Evolutionary conservation across 2,888 invertebrate species (phyloP), one percentile per base, ranked within the genome.

Genomic region (Spilarctia lutea): DNA sequence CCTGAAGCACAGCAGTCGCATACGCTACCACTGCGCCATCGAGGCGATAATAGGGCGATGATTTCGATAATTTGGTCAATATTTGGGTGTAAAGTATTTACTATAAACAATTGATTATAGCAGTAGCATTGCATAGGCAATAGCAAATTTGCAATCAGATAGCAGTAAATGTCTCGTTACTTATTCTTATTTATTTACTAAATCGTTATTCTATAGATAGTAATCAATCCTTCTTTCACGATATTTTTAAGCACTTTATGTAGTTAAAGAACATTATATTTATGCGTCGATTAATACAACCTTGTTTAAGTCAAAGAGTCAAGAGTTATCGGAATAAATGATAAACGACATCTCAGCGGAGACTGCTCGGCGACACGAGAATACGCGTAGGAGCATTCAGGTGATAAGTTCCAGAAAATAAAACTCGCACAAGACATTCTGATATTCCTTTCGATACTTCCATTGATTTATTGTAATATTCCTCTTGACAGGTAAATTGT

Each of bases 281-380:
- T 52, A 68, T 68, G 48, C 68, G 33, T 52, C 30, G 68, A 52
- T 68, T 68, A 52, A 52, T 20, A 52, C 68, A 52, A 33, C 35
- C 68, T n/a, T 71, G 65, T 72, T 75, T 75, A 75, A 75, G 73
- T 79, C 73, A 79, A 81, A 81, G 65, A 16, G 74, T 70, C 75
- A 72, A 73, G 75, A 71, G 84, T 72, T 73, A 73, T 79, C 72
- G 75, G 81, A 75, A 75, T 81, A 73, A 81, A 81, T 81, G 75
- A 83, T 79, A 83, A 83, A 81, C 82, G 84, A 75, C 82, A 73
- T 84, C 72, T 75, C 73, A 79, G 84, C 81, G 82, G 75, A 71
- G 70, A 75, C 68, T 68, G 65, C 82, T 81, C 79, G 73, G 79
- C 79, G 75, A 75, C 69, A 75, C 82, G 79, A 65, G 65, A 78